phyloP scores from a whole-genome alignment of 2,113 vertebrate genomes.

The Henicopernis longicauda region DNA sequence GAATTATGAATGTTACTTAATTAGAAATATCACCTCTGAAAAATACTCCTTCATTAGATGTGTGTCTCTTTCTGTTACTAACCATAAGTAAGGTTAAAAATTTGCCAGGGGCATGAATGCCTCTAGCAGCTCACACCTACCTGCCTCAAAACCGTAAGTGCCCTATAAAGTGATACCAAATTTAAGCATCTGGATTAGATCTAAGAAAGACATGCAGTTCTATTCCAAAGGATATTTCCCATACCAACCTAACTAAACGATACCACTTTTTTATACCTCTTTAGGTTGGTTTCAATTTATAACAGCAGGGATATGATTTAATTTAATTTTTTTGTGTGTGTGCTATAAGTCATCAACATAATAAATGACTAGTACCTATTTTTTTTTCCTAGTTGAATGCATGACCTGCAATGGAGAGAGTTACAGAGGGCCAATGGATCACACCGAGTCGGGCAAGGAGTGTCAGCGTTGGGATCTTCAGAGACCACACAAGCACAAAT shows the following conservation, averaged over 20 bases:
- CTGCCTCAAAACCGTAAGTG: not conserved
- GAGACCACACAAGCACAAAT: constrained; percentile 90
- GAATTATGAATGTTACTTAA: not conserved
- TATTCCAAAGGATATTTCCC: not conserved
- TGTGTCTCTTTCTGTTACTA: not conserved
- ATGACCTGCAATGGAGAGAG: constrained; percentile 93
- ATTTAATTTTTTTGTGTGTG: not conserved
- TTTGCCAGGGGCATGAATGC: not conserved
- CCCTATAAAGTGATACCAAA: not conserved
- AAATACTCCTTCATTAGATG: not conserved
- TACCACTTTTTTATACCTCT: not conserved
- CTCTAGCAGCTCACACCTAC: not conserved
- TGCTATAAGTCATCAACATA: not conserved
- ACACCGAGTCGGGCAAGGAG: constrained; percentile 89
- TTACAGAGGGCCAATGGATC: constrained; percentile 97
- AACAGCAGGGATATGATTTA: not conserved
- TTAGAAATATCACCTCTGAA: not conserved
- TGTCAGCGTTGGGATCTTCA: constrained; percentile 97
- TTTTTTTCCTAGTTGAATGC: constrained; percentile 83
- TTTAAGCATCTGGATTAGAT: not conserved
- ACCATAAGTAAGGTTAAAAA: not conserved
- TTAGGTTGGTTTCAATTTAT: not conserved
- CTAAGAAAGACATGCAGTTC: not conserved
- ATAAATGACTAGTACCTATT: not conserved
- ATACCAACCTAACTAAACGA: not conserved